A percentile compares a stretch with the other conserved stretches of the same genome.
phyloP scores from a whole-genome alignment of 2,797 vertebrate species.

The Selene dorsalis region DNA sequence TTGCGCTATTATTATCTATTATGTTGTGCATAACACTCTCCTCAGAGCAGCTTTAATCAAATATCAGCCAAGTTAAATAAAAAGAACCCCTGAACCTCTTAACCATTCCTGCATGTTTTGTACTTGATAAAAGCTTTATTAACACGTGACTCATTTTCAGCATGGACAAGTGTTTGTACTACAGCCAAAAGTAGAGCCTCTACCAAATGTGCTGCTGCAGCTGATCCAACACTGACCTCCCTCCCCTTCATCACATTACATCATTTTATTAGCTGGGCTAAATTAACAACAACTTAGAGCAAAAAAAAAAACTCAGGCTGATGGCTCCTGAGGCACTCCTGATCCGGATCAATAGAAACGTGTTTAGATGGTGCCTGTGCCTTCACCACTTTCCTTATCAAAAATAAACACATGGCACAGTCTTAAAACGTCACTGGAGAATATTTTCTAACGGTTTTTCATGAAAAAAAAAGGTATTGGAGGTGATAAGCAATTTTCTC shows the following conservation, averaged over 20 bases:
- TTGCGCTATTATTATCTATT: slow-evolving; percentile 12
- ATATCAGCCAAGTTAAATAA: background rate
- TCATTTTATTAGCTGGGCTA: background rate
- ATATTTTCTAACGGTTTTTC: background rate
- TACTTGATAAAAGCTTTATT: slow-evolving; percentile 5
- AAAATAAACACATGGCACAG: background rate
- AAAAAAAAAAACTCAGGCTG: background rate
- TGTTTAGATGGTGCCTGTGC: background rate
- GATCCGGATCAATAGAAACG: background rate
- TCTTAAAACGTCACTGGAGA: background rate
- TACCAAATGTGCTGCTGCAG: background rate
- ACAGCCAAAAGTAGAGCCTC: background rate
- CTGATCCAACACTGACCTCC: slow-evolving; percentile 2
- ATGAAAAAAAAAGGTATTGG: background rate
- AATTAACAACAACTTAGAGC: background rate
- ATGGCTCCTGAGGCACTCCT: background rate
- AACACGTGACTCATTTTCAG: background rate
- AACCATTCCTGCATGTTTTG: background rate
- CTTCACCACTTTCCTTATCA: slow-evolving; percentile 1
- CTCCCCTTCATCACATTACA: background rate
- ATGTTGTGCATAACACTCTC: slow-evolving; percentile 17
- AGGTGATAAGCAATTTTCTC: background rate
- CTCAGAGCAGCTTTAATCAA: slow-evolving; percentile 1
- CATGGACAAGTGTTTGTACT: background rate
- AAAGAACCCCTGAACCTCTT: background rate